Base-by-base conservation (phyloP, 2,797 vertebrate species). In the Nyctibius grandis region DNA sequence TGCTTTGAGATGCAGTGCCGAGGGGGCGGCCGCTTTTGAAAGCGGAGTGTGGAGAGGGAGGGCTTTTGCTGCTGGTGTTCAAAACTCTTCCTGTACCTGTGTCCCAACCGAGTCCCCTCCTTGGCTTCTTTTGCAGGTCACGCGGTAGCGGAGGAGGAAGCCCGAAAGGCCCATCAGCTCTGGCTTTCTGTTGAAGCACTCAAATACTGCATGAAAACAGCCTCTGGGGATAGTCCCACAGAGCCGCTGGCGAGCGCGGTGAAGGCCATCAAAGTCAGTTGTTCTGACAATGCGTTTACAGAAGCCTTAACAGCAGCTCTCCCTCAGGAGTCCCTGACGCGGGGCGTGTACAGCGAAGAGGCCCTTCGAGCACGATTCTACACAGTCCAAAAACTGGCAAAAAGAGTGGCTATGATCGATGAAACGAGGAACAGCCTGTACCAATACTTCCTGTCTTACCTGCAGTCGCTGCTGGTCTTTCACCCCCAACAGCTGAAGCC, bases 161-260 rank as follows among this genome's bases (percentile, higher is more conserved):
- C 99, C 26, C 98, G 99, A 53, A 99, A 98, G 96, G 99, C 99
- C 75, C 99, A 99, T 88, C 98, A 98, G 93, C 98, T 99, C 42
- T 99, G 99, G 99, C 98, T 99, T 2, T 99, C 99, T 0, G 98
- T 99, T 12, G 99, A 99, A 95, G 99, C 99, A 0, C 97, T 99
- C 14, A 99, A 98, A 88, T 99, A 98, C 92, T 98, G 98, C 51
- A 93, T 99, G 85, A 99, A 98, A 95, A 99, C 98, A 0, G 98
- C 98, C 0, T 98, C 98, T 0, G 97, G 98, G 0, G 98, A 99
- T 0, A 60, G 74, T 5, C 98, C 99, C 88, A 99, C 98, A 0
- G 87, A 98, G 21, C 99, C 99, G 0, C 97, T 99, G 67, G 98
- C 98, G 33, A 88, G 88, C 0, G 99, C 99, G 0, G 99, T 99